Base-by-base conservation (phyloP, 2,888 invertebrate genomes). In the Disparrhopalites patrizii region DNA sequence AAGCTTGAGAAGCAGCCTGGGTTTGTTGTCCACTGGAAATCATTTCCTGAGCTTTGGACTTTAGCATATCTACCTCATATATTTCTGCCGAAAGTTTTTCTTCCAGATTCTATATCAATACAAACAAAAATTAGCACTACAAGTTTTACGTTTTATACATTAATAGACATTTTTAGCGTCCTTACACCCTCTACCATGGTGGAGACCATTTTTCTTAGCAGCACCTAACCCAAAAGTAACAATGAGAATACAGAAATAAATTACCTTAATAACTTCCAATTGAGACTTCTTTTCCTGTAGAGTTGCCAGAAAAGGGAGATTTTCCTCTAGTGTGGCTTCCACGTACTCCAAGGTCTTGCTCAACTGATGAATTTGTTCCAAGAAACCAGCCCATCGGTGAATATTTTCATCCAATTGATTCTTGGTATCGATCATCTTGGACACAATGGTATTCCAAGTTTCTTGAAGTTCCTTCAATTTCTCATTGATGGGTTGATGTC, bases 341-440 rank as follows among this genome's bases (percentile, higher is more conserved):
- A 93, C 83, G 81, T 88, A 88, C 61, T 86, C 86, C 28, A 92
- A 87, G 33, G 88, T 89, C 78, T 91, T 92, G 73, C 88, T 87
- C 23, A 93, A 85, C 55, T 88, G 85, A 77, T 91, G 90, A 67
- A 93, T 90, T 79, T 93, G 91, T 78, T 93, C 92, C 57, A 93
- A 81, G 77, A 93, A 88, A 54, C 91, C 92, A 66, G 93, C 87
- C 93, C 93, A 94, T 81, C 91, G 90, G 28, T 91, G 90, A 18
- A 95, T 89, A 0, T 91, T 90, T 76, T 93, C 93, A 77, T 93
- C 93, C 15, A 94, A 80, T 74, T 88, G 85, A 1, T 89, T 85
- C 80, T 95, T 94, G 0, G 92, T 91, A 79, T 95, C 93, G 52
- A 92, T 86, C 86, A 96, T 93, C 78, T 89, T 89, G 0, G 93